phyloP scores from a whole-genome alignment of 2,888 invertebrate species.

The Tipula unca region DNA sequence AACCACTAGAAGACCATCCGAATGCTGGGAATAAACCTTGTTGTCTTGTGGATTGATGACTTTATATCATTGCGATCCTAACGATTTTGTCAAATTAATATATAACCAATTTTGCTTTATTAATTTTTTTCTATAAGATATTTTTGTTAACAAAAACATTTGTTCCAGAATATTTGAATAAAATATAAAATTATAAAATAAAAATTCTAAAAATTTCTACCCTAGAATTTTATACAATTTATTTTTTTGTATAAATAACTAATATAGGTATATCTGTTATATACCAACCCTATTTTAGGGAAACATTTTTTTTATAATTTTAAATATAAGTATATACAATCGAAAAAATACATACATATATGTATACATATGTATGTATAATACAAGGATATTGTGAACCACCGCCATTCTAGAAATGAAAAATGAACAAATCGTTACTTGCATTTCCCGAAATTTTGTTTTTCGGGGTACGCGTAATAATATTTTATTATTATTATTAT shows the following conservation, averaged over 20 bases:
- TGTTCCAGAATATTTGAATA: neutral
- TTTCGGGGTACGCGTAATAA: slow-evolving; percentile 20
- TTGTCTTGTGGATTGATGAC: neutral
- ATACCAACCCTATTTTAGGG: neutral
- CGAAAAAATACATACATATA: neutral
- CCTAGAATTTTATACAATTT: slow-evolving; percentile 15
- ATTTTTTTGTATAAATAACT: neutral
- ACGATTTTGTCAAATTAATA: neutral
- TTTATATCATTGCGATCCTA: neutral
- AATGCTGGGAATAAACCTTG: neutral
- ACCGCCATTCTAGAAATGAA: slow-evolving; percentile 22
- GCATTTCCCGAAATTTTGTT: slow-evolving; percentile 22
- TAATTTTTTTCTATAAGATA: neutral
- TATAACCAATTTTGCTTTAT: neutral
- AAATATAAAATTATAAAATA: neutral
- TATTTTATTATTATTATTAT: slow-evolving; percentile 16
- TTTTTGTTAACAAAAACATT: neutral
- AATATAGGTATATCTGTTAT: slow-evolving; percentile 16
- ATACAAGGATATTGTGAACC: slow-evolving; percentile 9
- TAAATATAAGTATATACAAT: slow-evolving; percentile 18
- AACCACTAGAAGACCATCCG: neutral
- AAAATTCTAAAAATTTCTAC: neutral
- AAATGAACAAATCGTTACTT: slow-evolving; percentile 25
- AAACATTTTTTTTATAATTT: neutral
- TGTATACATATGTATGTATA: neutral